Conservation (phyloP, 2,888 invertebrate genomes). For the Rotaria socialis region DNA sequence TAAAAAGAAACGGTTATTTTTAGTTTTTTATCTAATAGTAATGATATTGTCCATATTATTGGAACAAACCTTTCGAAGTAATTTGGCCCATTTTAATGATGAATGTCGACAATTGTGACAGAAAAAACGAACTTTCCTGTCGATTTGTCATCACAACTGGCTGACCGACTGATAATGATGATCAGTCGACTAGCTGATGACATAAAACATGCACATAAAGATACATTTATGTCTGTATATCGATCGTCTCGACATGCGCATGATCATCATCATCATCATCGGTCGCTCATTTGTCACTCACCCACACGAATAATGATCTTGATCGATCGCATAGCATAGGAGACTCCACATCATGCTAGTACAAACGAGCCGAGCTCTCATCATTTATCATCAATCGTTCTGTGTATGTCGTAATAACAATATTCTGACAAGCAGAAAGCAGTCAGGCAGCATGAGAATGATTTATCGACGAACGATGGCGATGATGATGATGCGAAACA, state of each 20-base stretch:
- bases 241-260: slow-evolving; percentile 18
- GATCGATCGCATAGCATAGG: slow-evolving; percentile 8
- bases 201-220: not conserved
- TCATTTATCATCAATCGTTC: slow-evolving; percentile 32
- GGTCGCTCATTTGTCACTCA: slow-evolving; percentile 26
- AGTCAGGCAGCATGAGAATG: slow-evolving; percentile 19
- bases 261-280: slow-evolving; percentile 22
- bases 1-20: not conserved
- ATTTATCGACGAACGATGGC: slow-evolving; percentile 29
- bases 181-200: slow-evolving; percentile 7
- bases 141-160: not conserved
- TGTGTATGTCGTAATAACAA: slow-evolving; percentile 29
- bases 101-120: slow-evolving; percentile 26
- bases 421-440: slow-evolving; percentile 32
- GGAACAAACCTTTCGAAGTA: not conserved
- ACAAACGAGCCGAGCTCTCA: slow-evolving; percentile 27
- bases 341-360: not conserved
- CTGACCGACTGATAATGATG: slow-evolving; percentile 8
- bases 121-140: not conserved
- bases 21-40: not conserved
- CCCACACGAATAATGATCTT: slow-evolving; percentile 13
- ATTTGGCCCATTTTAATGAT: not conserved
- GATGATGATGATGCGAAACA: slow-evolving; percentile 32
- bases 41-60: not conserved
- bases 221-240: not conserved